Conservation (phyloP, 1,140 invertebrate genomes). For the Luehdorfia chinensis region DNA sequence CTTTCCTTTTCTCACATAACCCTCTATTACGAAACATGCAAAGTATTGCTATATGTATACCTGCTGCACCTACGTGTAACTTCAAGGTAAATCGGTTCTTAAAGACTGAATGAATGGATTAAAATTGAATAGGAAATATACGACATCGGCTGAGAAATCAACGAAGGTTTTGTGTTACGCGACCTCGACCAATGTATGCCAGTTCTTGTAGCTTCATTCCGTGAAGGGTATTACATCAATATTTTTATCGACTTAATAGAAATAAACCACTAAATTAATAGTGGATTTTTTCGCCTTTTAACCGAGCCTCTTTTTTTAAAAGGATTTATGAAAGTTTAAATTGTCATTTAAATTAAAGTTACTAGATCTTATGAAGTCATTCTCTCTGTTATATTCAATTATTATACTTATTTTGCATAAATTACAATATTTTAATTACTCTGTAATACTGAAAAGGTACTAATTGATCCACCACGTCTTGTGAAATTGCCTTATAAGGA, state of each 20-base stretch:
- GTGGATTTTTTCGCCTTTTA: too few relatives aligned
- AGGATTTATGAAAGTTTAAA: too few relatives aligned
- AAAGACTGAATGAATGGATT: conserved; percentile 8
- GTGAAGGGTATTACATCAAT: background rate
- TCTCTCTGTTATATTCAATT: too few relatives aligned
- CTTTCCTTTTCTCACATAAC: too few relatives aligned
- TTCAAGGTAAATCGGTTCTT: conserved; percentile 6
- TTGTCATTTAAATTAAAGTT: too few relatives aligned
- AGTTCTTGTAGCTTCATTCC: background rate
- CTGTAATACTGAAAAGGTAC: background rate
- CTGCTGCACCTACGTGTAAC: background rate
- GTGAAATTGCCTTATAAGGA: conserved; percentile 2
- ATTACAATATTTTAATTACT: background rate
- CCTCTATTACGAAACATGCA: too few relatives aligned
- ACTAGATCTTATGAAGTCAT: too few relatives aligned
- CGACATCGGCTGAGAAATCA: background rate
- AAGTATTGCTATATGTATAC: background rate
- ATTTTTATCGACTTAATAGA: too few relatives aligned
- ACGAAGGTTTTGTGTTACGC: background rate
- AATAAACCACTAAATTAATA: too few relatives aligned
- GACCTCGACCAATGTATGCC: conserved; percentile 2
- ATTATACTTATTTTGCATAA: too few relatives aligned
- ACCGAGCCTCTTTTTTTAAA: too few relatives aligned
- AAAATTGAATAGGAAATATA: conserved; percentile 8
- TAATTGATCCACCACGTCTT: conserved; percentile 10